Conservation (phyloP, 2,888 invertebrate species). For the Erynnis tages region DNA sequence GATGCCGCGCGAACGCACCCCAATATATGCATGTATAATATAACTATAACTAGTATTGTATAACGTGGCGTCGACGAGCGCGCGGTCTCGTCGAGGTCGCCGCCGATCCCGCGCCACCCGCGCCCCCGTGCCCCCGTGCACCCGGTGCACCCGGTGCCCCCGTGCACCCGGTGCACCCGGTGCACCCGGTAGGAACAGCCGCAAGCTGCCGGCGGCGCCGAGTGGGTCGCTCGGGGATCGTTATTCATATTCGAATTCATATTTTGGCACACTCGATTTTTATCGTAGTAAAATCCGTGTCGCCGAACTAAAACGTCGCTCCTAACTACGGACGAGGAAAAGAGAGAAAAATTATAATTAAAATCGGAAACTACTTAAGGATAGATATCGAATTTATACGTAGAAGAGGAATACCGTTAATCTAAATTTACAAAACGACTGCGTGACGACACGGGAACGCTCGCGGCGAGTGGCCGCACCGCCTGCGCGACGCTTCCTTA, state of each 20-base stretch:
- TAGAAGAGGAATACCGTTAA: conserved; percentile 11
- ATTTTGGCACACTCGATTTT: neutral
- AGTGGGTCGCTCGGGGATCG: neutral
- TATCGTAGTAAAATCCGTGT: conserved; percentile 1
- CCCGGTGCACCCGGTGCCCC: too few relatives aligned
- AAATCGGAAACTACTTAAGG: neutral
- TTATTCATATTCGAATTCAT: neutral
- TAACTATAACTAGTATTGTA: conserved; percentile 5
- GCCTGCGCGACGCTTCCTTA: conserved; percentile 25
- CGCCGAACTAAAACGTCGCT: conserved; percentile 1
- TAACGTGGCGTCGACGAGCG: conserved; percentile 10
- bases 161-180: too few relatives aligned
- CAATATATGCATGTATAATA: neutral
- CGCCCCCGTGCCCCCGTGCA: too few relatives aligned
- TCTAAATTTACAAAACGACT: conserved; percentile 12
- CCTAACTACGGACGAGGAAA: conserved; percentile 4
- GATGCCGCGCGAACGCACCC: conserved; percentile 6
- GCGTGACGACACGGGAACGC: conserved; percentile 16
- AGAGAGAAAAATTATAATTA: conserved; percentile 7
- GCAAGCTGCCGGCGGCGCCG: neutral
- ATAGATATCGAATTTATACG: conserved; percentile 10
- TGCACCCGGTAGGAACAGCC: neutral
- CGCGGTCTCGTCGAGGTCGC: too few relatives aligned
- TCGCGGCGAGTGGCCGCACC: conserved; percentile 1
- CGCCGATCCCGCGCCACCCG: too few relatives aligned